Evolutionary conservation across 2,113 vertebrate species (phyloP).

Genomic region (Pseudorhombus dupliciocellatus): DNA sequence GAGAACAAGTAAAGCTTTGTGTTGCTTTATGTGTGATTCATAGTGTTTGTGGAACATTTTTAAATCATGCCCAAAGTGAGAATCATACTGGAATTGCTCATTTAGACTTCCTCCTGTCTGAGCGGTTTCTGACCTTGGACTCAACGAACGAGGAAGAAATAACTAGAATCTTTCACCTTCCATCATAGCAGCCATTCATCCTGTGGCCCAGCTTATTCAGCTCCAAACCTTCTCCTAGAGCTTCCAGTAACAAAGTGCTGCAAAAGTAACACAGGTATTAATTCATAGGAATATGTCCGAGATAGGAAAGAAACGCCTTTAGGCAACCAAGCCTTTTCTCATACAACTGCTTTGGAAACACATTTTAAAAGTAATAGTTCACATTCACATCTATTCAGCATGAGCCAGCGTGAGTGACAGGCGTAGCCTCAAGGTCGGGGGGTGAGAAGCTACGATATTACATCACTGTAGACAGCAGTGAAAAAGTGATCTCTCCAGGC

Average conservation of each 20-base stretch:
- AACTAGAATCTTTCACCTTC: constrained; percentile 38
- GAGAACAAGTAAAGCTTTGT: not conserved
- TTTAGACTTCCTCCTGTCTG: constrained; percentile 39
- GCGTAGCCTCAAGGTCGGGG: constrained; percentile 33
- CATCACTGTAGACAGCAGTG: constrained; percentile 38
- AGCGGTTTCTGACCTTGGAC: constrained; percentile 42
- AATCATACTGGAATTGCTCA: constrained; percentile 39
- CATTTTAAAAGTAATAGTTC: not conserved
- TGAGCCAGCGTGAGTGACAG: constrained; percentile 32
- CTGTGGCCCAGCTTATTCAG: not conserved
- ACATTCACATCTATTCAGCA: constrained; percentile 12
- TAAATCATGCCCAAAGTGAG: constrained; percentile 12
- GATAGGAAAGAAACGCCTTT: not conserved
- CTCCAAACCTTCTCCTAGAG: not conserved
- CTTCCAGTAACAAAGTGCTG: not conserved
- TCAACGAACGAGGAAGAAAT: constrained; percentile 29
- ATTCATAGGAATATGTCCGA: not conserved
- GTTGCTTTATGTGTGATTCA: constrained; percentile 31
- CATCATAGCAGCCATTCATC: constrained; percentile 50
- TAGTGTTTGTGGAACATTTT: constrained; percentile 15
- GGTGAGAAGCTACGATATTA: constrained; percentile 42
- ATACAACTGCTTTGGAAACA: not conserved
- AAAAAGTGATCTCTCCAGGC: constrained; percentile 48
- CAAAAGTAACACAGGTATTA: not conserved
- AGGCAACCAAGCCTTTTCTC: not conserved